phyloP scores from a whole-genome alignment of 2,113 vertebrate species.

The Nerophis ophidion region DNA sequence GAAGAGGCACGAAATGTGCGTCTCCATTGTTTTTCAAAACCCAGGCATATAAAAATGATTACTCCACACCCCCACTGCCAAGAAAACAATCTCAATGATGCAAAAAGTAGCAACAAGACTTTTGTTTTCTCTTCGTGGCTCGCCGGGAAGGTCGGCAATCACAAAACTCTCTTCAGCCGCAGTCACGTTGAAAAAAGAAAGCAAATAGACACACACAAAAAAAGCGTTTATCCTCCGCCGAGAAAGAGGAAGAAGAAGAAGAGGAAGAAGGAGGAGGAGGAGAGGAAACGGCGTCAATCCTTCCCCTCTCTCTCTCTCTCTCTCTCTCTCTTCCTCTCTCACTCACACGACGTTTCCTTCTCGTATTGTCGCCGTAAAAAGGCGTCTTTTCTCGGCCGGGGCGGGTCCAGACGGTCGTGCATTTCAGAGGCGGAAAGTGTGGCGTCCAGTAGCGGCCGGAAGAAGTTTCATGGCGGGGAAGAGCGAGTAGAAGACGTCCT shows the following conservation, averaged over 20 bases:
- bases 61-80: conserved; percentile 62
- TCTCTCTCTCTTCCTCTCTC: conserved; percentile 21
- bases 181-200: conserved; percentile 56
- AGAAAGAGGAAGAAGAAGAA: conserved; percentile 35
- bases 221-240: conserved; percentile 60
- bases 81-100: conserved; percentile 40
- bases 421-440: conserved; percentile 64
- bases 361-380: conserved; percentile 61
- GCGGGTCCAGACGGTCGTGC: conserved; percentile 77
- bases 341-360: conserved; percentile 69
- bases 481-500: conserved; percentile 70
- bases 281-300: conserved; percentile 62
- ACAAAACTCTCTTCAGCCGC: conserved; percentile 74
- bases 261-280: conserved; percentile 55
- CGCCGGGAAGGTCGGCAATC: conserved; percentile 69
- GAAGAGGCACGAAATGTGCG: conserved; percentile 95
- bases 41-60: conserved; percentile 75
- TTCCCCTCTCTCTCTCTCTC: conserved; percentile 42
- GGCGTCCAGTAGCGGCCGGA: conserved; percentile 32
- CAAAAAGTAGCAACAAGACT: conserved; percentile 56
- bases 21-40: conserved; percentile 99
- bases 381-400: conserved; percentile 62
- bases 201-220: conserved; percentile 16
- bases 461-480: conserved; percentile 45
- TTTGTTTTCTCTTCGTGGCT: conserved; percentile 47